Conservation (phyloP, 2,888 invertebrate genomes). For the Aspidiotus rigidus region DNA sequence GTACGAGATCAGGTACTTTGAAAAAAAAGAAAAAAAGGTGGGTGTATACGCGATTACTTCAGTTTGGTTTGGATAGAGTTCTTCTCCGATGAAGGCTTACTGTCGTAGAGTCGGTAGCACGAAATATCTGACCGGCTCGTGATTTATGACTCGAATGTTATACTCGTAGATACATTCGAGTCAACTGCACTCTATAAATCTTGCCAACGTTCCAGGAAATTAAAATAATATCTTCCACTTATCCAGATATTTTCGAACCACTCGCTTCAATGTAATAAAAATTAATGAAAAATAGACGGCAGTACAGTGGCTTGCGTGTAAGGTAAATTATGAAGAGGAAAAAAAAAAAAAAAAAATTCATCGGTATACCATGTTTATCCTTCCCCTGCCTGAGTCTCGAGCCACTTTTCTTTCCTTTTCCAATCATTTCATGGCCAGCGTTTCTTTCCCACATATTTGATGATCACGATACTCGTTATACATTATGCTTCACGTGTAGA, state of each 20-base stretch:
- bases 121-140: constrained; percentile 30
- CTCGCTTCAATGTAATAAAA: constrained; percentile 31
- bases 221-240: constrained; percentile 33
- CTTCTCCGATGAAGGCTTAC: constrained; percentile 26
- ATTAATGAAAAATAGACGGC: constrained; percentile 32
- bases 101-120: constrained; percentile 20
- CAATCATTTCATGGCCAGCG: not conserved
- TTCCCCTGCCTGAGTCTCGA: too few species aligned
- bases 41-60: constrained; percentile 18
- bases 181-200: constrained; percentile 32
- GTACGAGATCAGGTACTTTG: too few species aligned
- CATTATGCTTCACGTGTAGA: too few species aligned
- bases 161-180: constrained; percentile 26
- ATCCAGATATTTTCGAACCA: constrained; percentile 31
- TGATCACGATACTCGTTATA: too few species aligned
- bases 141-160: constrained; percentile 27
- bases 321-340: not conserved
- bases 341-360: too few species aligned
- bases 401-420: constrained; percentile 4
- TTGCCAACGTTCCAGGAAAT: constrained; percentile 31
- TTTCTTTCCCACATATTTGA: too few species aligned
- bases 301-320: constrained; percentile 30
- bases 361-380: too few species aligned
- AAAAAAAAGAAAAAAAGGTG: constrained; percentile 15
- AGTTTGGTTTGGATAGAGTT: not conserved